A percentile compares a stretch with the other conserved stretches of the same genome.
These are phyloP conservation scores for Drosophila rellima DNA, from an alignment of 2,888 invertebrate genomes.

Conservation along the genomic window DNA sequence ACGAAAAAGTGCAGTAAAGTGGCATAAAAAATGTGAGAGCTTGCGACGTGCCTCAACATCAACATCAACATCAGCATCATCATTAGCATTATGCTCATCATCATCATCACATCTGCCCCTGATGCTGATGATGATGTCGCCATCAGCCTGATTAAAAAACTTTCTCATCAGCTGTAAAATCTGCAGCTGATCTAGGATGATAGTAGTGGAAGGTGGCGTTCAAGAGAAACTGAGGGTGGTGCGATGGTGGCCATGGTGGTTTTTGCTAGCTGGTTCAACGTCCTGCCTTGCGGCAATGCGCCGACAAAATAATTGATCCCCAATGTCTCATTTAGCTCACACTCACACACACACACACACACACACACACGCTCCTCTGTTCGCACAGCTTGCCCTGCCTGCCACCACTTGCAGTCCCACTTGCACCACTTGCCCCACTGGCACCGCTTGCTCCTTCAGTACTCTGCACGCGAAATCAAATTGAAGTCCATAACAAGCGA, in stretches of 20 bases:
- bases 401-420: not conserved
- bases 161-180: conserved; percentile 68
- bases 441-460: conserved; percentile 38
- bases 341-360: conserved; percentile 11
- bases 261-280: conserved; percentile 55
- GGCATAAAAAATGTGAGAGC: conserved; percentile 66
- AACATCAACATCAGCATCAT: conserved; percentile 1
- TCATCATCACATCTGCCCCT: conserved; percentile 7
- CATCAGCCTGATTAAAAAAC: conserved; percentile 76
- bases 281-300: conserved; percentile 65
- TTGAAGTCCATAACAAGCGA: conserved; percentile 83
- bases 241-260: not conserved
- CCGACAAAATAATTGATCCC: conserved; percentile 78
- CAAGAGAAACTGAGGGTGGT: not conserved
- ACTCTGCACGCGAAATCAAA: conserved; percentile 69
- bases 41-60: conserved; percentile 52
- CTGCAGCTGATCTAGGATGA: conserved; percentile 49
- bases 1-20: conserved; percentile 58
- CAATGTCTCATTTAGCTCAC: conserved; percentile 71
- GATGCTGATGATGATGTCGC: conserved; percentile 34
- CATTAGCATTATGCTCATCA: conserved; percentile 15
- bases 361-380: not conserved
- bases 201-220: not conserved
- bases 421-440: conserved; percentile 25
- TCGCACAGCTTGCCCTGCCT: not conserved